These are phyloP conservation scores for Mormyrops attenuatus DNA, from an alignment of 2,797 vertebrate species.

Conservation along the genomic window DNA sequence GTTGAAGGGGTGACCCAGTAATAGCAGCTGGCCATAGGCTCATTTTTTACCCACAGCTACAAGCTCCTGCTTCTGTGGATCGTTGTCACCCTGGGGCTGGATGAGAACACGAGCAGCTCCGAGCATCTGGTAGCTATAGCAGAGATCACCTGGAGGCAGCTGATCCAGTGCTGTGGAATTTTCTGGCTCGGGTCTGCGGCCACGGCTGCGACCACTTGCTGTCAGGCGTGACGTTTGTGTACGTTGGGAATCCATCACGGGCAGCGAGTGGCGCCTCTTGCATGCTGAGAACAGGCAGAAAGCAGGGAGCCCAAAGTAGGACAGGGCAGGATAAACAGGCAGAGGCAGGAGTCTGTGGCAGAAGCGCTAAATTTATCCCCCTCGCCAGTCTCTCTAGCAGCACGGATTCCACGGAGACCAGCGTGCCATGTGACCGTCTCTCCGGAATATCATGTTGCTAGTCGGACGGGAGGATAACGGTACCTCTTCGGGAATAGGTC, in stretches of 20 bases:
- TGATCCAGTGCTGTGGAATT: neutral
- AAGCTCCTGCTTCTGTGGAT: neutral
- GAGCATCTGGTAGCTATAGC: neutral
- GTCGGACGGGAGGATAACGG: constrained; percentile 63
- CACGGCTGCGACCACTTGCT: neutral
- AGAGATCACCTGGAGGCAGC: neutral
- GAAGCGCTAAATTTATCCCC: constrained; percentile 64
- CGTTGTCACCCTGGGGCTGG: neutral
- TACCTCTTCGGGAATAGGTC: constrained; percentile 47
- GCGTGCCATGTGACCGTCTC: constrained; percentile 62
- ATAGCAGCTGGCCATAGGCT: neutral
- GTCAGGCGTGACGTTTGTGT: neutral
- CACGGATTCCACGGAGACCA: constrained; percentile 45
- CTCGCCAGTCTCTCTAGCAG: constrained; percentile 48
- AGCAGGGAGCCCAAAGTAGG: constrained; percentile 71
- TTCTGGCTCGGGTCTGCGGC: neutral
- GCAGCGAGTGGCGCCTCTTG: constrained; percentile 32
- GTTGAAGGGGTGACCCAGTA: neutral
- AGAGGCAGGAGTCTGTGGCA: constrained; percentile 70
- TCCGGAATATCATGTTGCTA: constrained; percentile 66
- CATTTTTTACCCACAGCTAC: neutral
- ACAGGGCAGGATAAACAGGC: constrained; percentile 78
- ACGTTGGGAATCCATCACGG: neutral
- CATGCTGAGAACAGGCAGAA: constrained; percentile 49
- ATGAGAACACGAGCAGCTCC: neutral